Base-by-base conservation (phyloP, 2,797 vertebrate genomes). In the Streptopelia turtur region DNA sequence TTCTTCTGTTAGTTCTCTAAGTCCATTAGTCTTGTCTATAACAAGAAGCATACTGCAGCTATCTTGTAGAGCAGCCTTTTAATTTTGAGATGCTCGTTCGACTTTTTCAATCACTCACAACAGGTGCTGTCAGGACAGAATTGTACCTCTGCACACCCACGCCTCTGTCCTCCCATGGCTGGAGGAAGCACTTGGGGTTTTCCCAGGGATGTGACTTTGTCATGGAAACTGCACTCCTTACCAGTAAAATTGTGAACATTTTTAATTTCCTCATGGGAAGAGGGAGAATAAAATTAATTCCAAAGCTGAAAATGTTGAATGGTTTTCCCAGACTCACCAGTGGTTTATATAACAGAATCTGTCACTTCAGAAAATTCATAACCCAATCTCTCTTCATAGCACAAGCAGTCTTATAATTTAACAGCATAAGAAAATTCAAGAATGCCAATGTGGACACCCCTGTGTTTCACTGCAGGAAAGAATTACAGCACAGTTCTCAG, bases 391-490 rank as follows among this genome's bases (percentile, higher is more conserved):
- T 52, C 76, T 89, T 90, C 83, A 56, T 80, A 78, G 53, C 77
- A 76, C 56, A 84, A 90, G 72, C 83, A 94, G 89, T 56, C 93
- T 97, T 85, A 91, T 95, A 95, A 96, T 94, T 94, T 94, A 96
- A 93, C 13, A 13, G 83, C 5, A 3, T 87, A 92, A 94, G 89
- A 96, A 96, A 96, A 95, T 77, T 94, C 87, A 94, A 82, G 92
- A 95, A 93, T 89, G 79, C 84, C 91, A 88, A 24, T 90, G 90
- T 86, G 94, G 92, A 88, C 89, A 94, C 95, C 89, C 89, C 91
- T 94, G 84, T 94, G 95, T 93, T 95, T 96, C 92, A 80, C 88
- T 94, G 88, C 93, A 91, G 95, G 95, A 68, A 96, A 90, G 87
- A 95, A 95, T 95, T 95, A 87, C 65, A 88, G 93, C 83, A 84